Base-by-base conservation (phyloP, 2,113 vertebrate species). In the Phyllopteryx taeniolatus region DNA sequence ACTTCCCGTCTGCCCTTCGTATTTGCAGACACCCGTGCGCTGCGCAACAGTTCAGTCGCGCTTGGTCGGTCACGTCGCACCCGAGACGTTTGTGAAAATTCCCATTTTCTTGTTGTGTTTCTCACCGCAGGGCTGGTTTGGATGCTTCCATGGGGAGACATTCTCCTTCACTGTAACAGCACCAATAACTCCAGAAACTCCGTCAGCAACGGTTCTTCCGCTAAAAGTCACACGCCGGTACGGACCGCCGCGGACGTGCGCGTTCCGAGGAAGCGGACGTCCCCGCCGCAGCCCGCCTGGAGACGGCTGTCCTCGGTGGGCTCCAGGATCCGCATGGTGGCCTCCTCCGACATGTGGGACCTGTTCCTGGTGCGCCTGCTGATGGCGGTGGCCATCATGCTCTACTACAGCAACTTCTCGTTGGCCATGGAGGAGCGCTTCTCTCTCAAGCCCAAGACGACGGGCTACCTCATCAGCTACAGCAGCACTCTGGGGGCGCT, bases 391-490 rank as follows among this genome's bases (percentile, higher is more conserved):
- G 91, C 95, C 0, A 94, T 95, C 76, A 94, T 99, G 93, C 92
- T 98, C 0, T 97, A 97, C 82, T 92, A 98, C 3, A 98, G 96
- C 67, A 99, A 99, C 85, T 98, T 98, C 81, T 94, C 93, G 59
- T 81, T 99, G 85, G 96, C 95, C 11, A 91, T 99, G 90, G 95
- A 98, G 85, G 96, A 99, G 88, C 95, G 97, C 60, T 98, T 98
- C 73, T 91, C 87, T 10, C 85, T 98, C 31, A 94, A 92, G 79
- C 97, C 96, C 9, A 93, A 93, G 88, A 82, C 88, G 3, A 91
- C 96, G 0, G 95, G 98, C 27, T 98, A 96, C 73, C 90, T 99
- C 6, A 92, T 96, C 81, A 96, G 96, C 81, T 97, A 96, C 67
- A 94, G 96, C 90, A 97, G 95, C 77, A 92, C 93, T 0, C 87